Evolutionary conservation across 2,113 vertebrate genomes (phyloP), one percentile per base, ranked within the genome.

Genomic region (Epinephelus moara): DNA sequence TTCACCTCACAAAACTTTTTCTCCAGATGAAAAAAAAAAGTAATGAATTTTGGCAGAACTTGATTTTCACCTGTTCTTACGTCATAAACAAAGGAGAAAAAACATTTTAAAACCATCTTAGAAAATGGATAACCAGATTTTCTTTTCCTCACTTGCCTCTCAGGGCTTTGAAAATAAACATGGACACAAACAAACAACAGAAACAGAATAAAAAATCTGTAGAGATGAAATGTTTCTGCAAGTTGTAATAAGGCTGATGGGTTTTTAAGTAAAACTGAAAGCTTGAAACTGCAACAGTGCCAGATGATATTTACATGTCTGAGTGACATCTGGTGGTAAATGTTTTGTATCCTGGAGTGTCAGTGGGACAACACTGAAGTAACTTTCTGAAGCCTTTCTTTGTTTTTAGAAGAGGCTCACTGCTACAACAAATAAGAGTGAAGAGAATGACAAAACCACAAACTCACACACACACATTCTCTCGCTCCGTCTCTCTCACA

Each of bases 401-500:
- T 75, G 25, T 40, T 30, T 50, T 49, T 23, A 50, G 30, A 74
- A 27, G 42, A 74, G 25, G 21, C 56, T 60, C 45, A 11, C 62
- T 71, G 15, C 13, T 49, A 19, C 11, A 49, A 70, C 76, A 52
- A 66, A 61, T 72, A 69, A n/a, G 50, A 79, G 4, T 57, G 15
- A 59, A 64, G 42, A 52, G 25, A 61, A 56, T 33, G 66, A 80
- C 60, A 78, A 25, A 63, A 50, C 9, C 21, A 30, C 71, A 62
- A 47, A 59, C 40, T 40, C 67, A 70, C 37, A 57, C 11, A 11
- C 18, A 33, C 19, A 4, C 42, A 57, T 0, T 7, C 27, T 57
- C 64, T 47, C 14, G n/a, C 45, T 50, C 8, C 8, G 1, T 66
- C n/a, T 42, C 45, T 55, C 61, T 37, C 30, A 25, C 18, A 62